phyloP scores from a whole-genome alignment of 2,888 invertebrate species.

The Stomorhina lunata region DNA sequence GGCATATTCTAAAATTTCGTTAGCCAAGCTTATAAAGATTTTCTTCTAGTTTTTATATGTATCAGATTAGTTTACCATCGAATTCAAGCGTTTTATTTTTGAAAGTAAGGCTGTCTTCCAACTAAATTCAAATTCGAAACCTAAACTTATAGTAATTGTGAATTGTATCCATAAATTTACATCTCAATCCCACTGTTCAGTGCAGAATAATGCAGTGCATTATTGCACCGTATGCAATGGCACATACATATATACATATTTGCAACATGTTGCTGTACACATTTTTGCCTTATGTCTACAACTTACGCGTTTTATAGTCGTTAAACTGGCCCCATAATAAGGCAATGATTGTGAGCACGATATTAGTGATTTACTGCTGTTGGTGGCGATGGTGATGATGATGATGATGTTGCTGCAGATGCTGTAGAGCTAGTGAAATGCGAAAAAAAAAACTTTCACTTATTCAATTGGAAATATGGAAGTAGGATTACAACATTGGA shows the following conservation, averaged over 20 bases:
- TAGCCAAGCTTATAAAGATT: too few relatives aligned
- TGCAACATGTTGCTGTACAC: conserved; percentile 34
- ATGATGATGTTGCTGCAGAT: conserved; percentile 16
- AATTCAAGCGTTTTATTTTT: too few relatives aligned
- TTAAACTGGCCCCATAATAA: conserved; percentile 10
- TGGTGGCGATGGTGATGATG: not conserved
- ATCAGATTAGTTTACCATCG: too few relatives aligned
- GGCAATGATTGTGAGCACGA: conserved; percentile 7
- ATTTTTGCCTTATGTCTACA: conserved; percentile 3
- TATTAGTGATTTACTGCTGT: conserved; percentile 19
- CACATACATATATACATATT: too few relatives aligned
- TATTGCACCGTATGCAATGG: not conserved
- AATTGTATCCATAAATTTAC: too few relatives aligned
- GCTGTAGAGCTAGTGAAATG: conserved; percentile 50
- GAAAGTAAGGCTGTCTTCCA: too few relatives aligned
- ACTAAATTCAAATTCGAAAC: too few relatives aligned
- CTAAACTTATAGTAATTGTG: too few relatives aligned
- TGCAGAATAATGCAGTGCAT: not conserved
- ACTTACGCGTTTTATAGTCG: conserved; percentile 2
- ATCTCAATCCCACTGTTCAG: too few relatives aligned
- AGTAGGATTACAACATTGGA: conserved; percentile 38
- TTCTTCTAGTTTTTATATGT: too few relatives aligned
- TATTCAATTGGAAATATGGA: conserved; percentile 38
- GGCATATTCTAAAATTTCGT: too few relatives aligned
- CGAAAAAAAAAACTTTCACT: conserved; percentile 58